Evolutionary conservation across 1,140 invertebrate species (phyloP).

Genomic region (Aphaenogaster rudis): DNA sequence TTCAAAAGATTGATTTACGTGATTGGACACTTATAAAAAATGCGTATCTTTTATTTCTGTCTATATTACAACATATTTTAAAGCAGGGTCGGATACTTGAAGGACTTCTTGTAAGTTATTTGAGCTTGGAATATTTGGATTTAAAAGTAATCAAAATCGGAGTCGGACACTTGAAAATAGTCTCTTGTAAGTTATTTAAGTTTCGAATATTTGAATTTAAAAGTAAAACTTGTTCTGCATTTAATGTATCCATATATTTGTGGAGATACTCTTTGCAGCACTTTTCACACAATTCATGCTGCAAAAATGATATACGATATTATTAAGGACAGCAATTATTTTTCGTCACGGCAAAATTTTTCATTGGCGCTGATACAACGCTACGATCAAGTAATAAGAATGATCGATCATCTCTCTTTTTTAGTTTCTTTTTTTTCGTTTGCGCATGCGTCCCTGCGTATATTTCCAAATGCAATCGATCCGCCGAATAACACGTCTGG

Average conservation of each 20-base stretch:
- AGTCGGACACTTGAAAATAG: too few species aligned
- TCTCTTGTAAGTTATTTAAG: not conserved
- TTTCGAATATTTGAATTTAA: not conserved
- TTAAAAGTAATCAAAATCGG: too few species aligned
- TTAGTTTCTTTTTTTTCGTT: not conserved
- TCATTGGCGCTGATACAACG: not conserved
- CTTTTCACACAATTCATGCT: not conserved
- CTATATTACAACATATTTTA: too few species aligned
- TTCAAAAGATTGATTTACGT: too few species aligned
- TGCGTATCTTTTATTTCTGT: too few species aligned
- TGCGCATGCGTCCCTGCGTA: not conserved
- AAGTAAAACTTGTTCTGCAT: not conserved
- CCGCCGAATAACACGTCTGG: constrained; percentile 36
- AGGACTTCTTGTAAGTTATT: not conserved
- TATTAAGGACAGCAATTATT: not conserved
- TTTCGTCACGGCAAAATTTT: not conserved
- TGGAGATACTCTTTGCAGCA: not conserved
- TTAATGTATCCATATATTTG: not conserved
- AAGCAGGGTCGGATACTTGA: too few species aligned
- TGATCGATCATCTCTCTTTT: not conserved
- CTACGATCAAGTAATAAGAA: not conserved
- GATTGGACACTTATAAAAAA: too few species aligned
- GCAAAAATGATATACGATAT: not conserved
- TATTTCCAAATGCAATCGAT: constrained; percentile 55
- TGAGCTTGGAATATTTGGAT: not conserved